Conservation (phyloP, 2,888 invertebrate genomes). For the Drosophila paucipuncta region DNA sequence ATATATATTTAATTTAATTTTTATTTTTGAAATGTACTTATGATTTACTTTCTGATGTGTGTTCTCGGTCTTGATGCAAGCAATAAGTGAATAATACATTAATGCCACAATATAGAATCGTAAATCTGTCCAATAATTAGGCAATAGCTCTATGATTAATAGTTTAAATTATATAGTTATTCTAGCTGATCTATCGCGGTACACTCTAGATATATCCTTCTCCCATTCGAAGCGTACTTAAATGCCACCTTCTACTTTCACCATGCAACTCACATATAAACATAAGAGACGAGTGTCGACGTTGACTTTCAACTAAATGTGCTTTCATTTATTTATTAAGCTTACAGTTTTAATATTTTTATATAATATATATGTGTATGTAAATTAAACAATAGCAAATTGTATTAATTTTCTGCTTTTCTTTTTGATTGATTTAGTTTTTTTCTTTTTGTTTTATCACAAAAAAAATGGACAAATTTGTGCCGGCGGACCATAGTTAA, state of each 20-base stretch:
- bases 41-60: background rate
- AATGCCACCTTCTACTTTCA: constrained; percentile 27
- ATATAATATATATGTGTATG: constrained; percentile 15
- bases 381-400: constrained; percentile 58
- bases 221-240: background rate
- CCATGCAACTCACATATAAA: constrained; percentile 20
- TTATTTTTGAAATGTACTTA: background rate
- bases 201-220: background rate
- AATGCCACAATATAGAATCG: background rate
- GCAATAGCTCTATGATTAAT: background rate
- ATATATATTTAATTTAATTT: background rate
- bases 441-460: constrained; percentile 4
- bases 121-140: background rate
- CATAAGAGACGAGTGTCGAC: constrained; percentile 13
- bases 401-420: constrained; percentile 18
- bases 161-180: background rate
- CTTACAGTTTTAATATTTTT: constrained; percentile 13
- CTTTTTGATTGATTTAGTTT: background rate
- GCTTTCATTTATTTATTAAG: constrained; percentile 26
- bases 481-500: constrained; percentile 77
- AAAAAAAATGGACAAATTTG: constrained; percentile 43
- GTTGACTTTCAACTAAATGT: constrained; percentile 16
- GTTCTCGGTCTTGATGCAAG: background rate
- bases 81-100: background rate
- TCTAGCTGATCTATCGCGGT: background rate